Percentiles rank a stretch among this genome's conserved stretches.
Conservation (phyloP, 2,113 vertebrate species). For the Cheirogaleus medius region DNA sequence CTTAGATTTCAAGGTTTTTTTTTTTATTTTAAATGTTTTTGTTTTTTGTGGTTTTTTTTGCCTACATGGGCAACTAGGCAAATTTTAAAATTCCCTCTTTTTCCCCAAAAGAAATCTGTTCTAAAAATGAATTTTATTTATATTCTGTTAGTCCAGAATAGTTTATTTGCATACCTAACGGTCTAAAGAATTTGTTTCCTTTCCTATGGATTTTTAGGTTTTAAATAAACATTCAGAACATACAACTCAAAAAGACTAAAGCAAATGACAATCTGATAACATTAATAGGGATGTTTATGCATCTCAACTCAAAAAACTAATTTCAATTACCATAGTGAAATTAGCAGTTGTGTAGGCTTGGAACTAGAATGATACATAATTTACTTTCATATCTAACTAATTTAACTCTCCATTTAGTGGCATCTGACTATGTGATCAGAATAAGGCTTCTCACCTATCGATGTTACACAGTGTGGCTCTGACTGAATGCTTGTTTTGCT, state of each 20-base stretch:
- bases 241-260: constrained; percentile 7
- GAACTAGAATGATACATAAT: constrained; percentile 5
- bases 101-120: constrained; percentile 5
- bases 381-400: background rate
- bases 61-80: background rate
- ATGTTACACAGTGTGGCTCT: background rate
- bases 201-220: constrained; percentile 52
- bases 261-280: constrained; percentile 11
- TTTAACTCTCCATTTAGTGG: background rate
- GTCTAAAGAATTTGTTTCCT: background rate
- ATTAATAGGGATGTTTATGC: background rate
- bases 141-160: background rate
- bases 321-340: constrained; percentile 44
- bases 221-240: constrained; percentile 38
- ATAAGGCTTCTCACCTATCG: background rate
- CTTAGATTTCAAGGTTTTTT: background rate
- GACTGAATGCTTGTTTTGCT: background rate
- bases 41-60: no score
- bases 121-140: constrained; percentile 23
- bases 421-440: background rate
- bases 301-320: constrained; percentile 32
- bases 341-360: constrained; percentile 2
- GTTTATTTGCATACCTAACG: background rate
- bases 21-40: no score
- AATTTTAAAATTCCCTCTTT: constrained; percentile 44